Evolutionary conservation across 2,888 invertebrate species (phyloP).

Genomic region (Tipula confusa): DNA sequence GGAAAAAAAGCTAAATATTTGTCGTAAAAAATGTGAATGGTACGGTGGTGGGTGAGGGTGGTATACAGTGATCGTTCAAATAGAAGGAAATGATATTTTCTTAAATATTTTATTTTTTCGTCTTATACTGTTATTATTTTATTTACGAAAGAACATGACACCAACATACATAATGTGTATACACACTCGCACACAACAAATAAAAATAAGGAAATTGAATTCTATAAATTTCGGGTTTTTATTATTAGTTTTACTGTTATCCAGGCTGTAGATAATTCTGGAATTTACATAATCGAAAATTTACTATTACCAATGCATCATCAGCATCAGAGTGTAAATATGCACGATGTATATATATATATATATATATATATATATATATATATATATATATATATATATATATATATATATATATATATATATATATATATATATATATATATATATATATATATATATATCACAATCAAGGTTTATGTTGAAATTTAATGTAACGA

Average conservation of each 20-base stretch:
- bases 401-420: not conserved
- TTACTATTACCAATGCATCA: constrained; percentile 3
- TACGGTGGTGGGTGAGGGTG: not conserved
- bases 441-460: not conserved
- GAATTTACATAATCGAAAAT: not conserved
- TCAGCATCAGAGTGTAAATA: too few relatives aligned
- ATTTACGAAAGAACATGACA: not conserved
- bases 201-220: not conserved
- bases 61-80: not conserved
- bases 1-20: not conserved
- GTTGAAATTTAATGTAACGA: not conserved
- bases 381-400: not conserved
- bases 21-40: not conserved
- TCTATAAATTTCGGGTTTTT: not conserved
- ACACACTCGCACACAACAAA: not conserved
- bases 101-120: not conserved
- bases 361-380: not conserved
- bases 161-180: too few relatives aligned
- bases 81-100: not conserved
- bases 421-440: not conserved
- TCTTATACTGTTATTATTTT: not conserved
- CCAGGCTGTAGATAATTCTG: not conserved
- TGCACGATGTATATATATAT: too few relatives aligned
- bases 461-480: not conserved
- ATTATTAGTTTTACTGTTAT: not conserved